These are phyloP conservation scores for Coracias cyanogaster DNA, from an alignment of 2,797 vertebrate genomes.

Conservation along the genomic window DNA sequence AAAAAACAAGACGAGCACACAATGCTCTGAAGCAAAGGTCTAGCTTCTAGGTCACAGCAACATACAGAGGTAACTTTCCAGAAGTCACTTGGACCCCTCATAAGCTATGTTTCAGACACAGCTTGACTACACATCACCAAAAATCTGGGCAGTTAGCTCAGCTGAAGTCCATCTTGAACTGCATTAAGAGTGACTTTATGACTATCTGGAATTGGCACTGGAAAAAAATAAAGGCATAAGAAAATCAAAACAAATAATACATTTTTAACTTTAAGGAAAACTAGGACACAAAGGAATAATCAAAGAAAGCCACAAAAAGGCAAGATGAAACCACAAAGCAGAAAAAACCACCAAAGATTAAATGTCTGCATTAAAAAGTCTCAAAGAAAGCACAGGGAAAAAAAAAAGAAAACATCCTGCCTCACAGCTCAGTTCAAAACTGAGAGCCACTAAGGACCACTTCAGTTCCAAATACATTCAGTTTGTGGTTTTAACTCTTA, in stretches of 20 bases:
- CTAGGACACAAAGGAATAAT: conserved; percentile 34
- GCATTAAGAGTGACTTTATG: neutral
- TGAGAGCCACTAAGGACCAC: neutral
- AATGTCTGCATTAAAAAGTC: neutral
- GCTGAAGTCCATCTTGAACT: neutral
- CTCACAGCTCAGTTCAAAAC: neutral
- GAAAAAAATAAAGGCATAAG: neutral
- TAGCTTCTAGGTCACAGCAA: neutral
- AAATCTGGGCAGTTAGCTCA: neutral
- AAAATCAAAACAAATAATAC: neutral
- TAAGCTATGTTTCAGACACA: neutral
- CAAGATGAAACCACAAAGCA: neutral
- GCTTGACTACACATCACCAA: neutral
- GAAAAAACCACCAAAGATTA: neutral
- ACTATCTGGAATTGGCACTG: neutral
- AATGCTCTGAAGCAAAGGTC: conserved; percentile 15
- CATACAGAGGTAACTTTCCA: neutral
- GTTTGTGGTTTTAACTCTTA: neutral
- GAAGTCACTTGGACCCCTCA: neutral
- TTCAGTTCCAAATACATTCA: neutral
- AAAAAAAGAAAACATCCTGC: neutral
- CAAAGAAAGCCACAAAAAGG: conserved; percentile 24
- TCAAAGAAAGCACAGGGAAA: neutral
- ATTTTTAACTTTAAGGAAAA: conserved; percentile 20
- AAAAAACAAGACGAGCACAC: neutral